Percentiles rank a stretch among this genome's conserved stretches.
Conservation (phyloP, 2,888 invertebrate genomes). For the Prosopocoilus inquinatus region DNA sequence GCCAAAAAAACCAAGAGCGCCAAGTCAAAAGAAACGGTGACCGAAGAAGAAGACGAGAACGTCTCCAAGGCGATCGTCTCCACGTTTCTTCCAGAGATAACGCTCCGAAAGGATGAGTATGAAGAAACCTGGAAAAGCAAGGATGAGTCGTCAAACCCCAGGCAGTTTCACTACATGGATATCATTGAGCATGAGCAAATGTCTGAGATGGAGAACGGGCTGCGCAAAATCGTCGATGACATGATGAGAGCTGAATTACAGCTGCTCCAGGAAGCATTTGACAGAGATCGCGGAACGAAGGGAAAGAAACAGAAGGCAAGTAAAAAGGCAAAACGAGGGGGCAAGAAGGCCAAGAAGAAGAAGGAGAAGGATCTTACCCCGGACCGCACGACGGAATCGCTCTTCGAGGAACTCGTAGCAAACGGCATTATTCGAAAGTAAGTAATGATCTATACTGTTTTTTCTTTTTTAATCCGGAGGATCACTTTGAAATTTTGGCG, state of each 20-base stretch:
- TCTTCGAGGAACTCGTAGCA: slow-evolving; percentile 88
- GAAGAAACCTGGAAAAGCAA: slow-evolving; percentile 82
- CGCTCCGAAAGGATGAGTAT: slow-evolving; percentile 71
- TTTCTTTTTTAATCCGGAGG: no score
- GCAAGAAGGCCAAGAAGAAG: slow-evolving; percentile 89
- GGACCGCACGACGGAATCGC: slow-evolving; percentile 83
- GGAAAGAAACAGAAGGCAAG: slow-evolving; percentile 79
- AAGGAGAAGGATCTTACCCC: slow-evolving; percentile 94
- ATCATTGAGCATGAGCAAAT: slow-evolving; percentile 85
- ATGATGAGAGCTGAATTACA: slow-evolving; percentile 69
- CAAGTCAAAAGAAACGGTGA: slow-evolving; percentile 55
- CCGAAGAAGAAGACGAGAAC: slow-evolving; percentile 62
- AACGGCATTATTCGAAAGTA: slow-evolving; percentile 85
- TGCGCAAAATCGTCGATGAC: slow-evolving; percentile 79
- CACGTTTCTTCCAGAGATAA: slow-evolving; percentile 69
- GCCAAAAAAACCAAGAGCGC: slow-evolving; percentile 69
- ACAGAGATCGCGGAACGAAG: slow-evolving; percentile 68
- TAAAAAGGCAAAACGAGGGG: slow-evolving; percentile 67
- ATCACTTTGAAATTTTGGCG: no score
- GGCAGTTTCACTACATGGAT: slow-evolving; percentile 75
- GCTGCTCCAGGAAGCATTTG: slow-evolving; percentile 70
- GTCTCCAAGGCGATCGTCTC: slow-evolving; percentile 69
- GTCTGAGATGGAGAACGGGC: slow-evolving; percentile 76
- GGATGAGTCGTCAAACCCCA: slow-evolving; percentile 71
- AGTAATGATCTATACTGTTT: not conserved